phyloP scores from a whole-genome alignment of 2,888 invertebrate species.

The Agriopis aurantiaria region DNA sequence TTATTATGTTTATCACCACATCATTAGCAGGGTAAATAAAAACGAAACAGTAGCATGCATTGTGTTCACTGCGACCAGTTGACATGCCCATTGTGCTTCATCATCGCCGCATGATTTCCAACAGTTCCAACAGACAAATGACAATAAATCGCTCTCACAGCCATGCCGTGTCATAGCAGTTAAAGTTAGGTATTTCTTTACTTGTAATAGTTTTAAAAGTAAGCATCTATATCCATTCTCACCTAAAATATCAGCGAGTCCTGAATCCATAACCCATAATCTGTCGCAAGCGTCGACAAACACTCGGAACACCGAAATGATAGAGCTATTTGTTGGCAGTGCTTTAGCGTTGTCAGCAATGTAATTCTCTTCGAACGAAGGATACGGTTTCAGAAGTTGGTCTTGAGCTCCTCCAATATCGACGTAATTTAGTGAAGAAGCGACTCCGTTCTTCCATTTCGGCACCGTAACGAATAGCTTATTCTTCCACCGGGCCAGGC shows the following conservation, averaged over 20 bases:
- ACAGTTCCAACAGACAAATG: not conserved
- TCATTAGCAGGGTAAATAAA: not conserved
- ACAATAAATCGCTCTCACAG: constrained; percentile 5
- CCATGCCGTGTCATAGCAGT: not conserved
- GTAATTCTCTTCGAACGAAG: constrained; percentile 92
- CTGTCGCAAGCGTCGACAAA: constrained; percentile 92
- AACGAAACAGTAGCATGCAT: not conserved
- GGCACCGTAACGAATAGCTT: constrained; percentile 90
- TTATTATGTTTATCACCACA: not conserved
- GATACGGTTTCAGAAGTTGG: constrained; percentile 91
- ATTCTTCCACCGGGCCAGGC: constrained; percentile 90
- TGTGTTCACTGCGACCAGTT: not conserved
- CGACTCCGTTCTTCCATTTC: constrained; percentile 90
- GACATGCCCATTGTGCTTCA: constrained; percentile 11
- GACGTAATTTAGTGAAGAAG: constrained; percentile 89
- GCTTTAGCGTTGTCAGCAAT: constrained; percentile 85
- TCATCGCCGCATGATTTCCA: constrained; percentile 11
- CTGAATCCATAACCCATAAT: constrained; percentile 94
- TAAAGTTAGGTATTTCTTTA: not conserved
- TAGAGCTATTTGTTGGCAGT: constrained; percentile 86
- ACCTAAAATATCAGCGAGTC: constrained; percentile 91
- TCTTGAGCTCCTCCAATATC: constrained; percentile 89
- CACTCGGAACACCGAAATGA: constrained; percentile 91
- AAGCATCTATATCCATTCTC: constrained; percentile 46
- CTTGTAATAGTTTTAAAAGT: not conserved